Evolutionary conservation across 2,113 vertebrate genomes (phyloP), one percentile per base, ranked within the genome.

Genomic region (Microcebus lehilahytsara): DNA sequence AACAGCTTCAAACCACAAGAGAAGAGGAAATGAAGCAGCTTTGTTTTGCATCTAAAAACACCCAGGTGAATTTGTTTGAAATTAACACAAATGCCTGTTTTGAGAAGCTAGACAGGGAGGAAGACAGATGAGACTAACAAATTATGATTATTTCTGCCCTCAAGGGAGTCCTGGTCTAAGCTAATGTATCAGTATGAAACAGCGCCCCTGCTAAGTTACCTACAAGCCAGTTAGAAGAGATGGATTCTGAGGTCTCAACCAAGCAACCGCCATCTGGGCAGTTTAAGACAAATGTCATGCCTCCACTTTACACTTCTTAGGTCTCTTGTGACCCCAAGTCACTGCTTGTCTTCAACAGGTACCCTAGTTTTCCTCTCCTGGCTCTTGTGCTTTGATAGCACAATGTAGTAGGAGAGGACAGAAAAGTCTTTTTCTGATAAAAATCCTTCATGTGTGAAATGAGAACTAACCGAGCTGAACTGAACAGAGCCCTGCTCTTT

Each of bases 1-100:
- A 96, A 97, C 17, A 96, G 32, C 90, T 97, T 97, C 75, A 88
- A 58, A 83, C 66, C 85, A 94, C 97, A 97, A 91, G 75, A 83
- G 22, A 30, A 37, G 86, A 96, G 74, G 17, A 89, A 95, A 86
- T 75, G 89, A 75, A 75, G 93, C 27, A 16, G 95, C 96, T 95
- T 97, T 97, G 25, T 84, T 98, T 80, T 94, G 96, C 71, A 87
- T 40, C 27, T 98, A 81, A 92, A 97, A 96, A 25, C 78, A 93
- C 51, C 67, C 67, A 96, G 87, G 93, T 97, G 95, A 93, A 78
- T 88, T 97, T 97, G 90, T 77, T 74, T 96, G 62, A 66, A 92
- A 91, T 64, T 93, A 81, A 75, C 83, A 49, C n/a, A 97, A 97
- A 89, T 80, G 9, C 72, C 78, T 92, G 37, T 87, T 97, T 94